phyloP scores from a whole-genome alignment of 2,113 vertebrate species.

The Epinephelus fuscoguttatus region DNA sequence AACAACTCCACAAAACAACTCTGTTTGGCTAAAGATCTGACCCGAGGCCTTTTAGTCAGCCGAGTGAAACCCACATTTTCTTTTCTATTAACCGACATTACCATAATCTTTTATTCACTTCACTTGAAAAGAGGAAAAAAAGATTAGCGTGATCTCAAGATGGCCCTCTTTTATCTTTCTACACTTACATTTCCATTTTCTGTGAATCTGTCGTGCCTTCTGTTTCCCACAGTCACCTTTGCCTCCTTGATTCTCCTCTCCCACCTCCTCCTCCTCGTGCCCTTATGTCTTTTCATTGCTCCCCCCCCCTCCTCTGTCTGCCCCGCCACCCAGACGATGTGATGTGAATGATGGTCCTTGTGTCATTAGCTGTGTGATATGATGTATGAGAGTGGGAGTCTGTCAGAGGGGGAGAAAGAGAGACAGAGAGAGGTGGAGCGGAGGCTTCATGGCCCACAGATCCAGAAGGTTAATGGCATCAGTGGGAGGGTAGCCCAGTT shows the following conservation, averaged over 20 bases:
- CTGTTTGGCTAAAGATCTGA: conserved; percentile 1
- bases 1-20: conserved; percentile 13
- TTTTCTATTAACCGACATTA: conserved; percentile 28
- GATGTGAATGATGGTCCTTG: conserved; percentile 66
- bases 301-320: conserved; percentile 6
- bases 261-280: conserved; percentile 37
- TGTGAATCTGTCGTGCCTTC: conserved; percentile 32
- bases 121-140: conserved; percentile 27
- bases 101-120: conserved; percentile 38
- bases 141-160: conserved; percentile 28
- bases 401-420: conserved; percentile 45
- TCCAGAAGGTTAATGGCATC: conserved; percentile 83
- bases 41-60: conserved; percentile 7
- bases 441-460: conserved; percentile 69
- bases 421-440: conserved; percentile 49
- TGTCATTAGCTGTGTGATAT: conserved; percentile 77
- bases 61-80: conserved; percentile 15
- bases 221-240: conserved; percentile 30
- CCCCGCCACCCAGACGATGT: conserved; percentile 15
- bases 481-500: conserved; percentile 69
- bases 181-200: conserved; percentile 46
- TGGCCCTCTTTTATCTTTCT: conserved; percentile 30
- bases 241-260: conserved; percentile 16
- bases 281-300: conserved; percentile 42
- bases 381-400: conserved; percentile 76